phyloP scores from a whole-genome alignment of 2,888 invertebrate species.

The Mythimna lalbum region DNA sequence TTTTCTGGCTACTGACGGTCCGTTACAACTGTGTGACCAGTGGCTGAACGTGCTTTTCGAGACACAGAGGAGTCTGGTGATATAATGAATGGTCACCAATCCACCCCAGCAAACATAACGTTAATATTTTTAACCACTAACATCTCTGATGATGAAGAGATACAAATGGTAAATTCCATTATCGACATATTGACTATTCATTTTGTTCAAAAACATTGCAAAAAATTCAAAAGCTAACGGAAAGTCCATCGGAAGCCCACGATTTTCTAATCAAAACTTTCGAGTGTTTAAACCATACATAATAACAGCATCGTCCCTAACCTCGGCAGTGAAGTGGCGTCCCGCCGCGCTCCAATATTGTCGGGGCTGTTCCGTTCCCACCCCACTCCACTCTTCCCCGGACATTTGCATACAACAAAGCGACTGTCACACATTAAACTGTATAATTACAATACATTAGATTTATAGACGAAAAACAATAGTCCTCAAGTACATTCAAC shows the following conservation, averaged over 20 bases:
- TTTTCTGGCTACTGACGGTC: too few species aligned
- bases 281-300: slow-evolving; percentile 66
- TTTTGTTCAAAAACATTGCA: background rate
- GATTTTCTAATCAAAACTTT: slow-evolving; percentile 53
- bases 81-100: too few species aligned
- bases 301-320: slow-evolving; percentile 70
- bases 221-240: background rate
- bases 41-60: too few species aligned
- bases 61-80: too few species aligned
- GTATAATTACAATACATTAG: slow-evolving; percentile 88
- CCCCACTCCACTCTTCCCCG: slow-evolving; percentile 78
- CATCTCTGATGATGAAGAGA: too few species aligned
- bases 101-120: too few species aligned
- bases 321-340: slow-evolving; percentile 78
- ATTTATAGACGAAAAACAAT: slow-evolving; percentile 89
- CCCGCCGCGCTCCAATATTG: slow-evolving; percentile 85
- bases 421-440: slow-evolving; percentile 88
- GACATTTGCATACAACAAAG: slow-evolving; percentile 88
- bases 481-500: slow-evolving; percentile 77
- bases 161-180: too few species aligned
- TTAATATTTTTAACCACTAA: too few species aligned
- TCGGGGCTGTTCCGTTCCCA: slow-evolving; percentile 79
- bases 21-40: too few species aligned
- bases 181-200: too few species aligned
- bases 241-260: slow-evolving; percentile 16